Percentiles rank a stretch among this genome's conserved stretches.
These are phyloP conservation scores for Fragum sueziense DNA, from an alignment of 2,888 invertebrate species.

Conservation along the genomic window DNA sequence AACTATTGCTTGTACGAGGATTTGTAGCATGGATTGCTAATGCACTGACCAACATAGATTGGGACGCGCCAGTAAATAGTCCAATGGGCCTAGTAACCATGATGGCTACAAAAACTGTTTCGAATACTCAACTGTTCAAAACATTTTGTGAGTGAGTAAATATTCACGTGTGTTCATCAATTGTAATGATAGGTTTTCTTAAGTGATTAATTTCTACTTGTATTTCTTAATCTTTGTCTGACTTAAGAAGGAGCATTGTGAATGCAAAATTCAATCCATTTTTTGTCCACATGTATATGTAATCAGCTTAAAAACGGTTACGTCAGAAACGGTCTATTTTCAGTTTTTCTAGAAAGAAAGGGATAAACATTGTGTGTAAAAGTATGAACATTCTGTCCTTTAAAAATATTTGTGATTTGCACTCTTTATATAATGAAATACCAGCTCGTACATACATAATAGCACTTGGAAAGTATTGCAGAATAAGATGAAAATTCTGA, in stretches of 20 bases:
- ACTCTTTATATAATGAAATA: too few species aligned
- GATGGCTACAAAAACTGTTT: background rate
- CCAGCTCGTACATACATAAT: too few species aligned
- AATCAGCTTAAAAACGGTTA: background rate
- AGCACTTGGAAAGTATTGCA: too few species aligned
- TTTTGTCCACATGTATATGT: background rate
- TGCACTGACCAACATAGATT: background rate
- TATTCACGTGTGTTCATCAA: background rate
- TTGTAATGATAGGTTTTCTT: too few species aligned
- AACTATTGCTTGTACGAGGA: constrained; percentile 1
- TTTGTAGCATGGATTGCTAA: constrained; percentile 1
- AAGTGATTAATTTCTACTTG: too few species aligned
- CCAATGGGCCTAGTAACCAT: background rate
- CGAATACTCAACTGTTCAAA: background rate
- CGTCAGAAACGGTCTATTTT: background rate
- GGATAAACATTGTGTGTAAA: too few species aligned
- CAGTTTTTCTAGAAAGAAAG: background rate
- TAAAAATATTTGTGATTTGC: too few species aligned
- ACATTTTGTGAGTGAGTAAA: constrained; percentile 8
- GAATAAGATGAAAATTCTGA: too few species aligned
- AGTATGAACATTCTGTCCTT: too few species aligned
- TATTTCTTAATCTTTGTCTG: background rate
- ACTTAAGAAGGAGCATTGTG: background rate
- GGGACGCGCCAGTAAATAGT: background rate
- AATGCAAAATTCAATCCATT: background rate